A percentile compares a stretch with the other conserved stretches of the same genome.
phyloP scores from a whole-genome alignment of 2,797 vertebrate species.

The Mus caroli region DNA sequence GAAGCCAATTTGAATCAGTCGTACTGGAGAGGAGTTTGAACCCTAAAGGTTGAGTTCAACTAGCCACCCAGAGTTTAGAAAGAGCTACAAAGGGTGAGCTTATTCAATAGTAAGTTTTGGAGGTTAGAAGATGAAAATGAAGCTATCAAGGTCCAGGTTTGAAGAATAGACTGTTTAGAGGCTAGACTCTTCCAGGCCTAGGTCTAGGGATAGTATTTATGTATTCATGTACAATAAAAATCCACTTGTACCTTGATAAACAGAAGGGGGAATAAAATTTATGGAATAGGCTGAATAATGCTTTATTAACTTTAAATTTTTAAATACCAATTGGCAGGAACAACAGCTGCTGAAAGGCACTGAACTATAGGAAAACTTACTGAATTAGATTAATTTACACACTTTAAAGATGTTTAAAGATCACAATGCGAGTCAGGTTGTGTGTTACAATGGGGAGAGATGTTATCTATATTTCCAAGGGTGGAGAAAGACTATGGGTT shows the following conservation, averaged over 20 bases:
- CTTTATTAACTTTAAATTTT: background rate
- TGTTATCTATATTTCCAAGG: background rate
- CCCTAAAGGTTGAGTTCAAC: background rate
- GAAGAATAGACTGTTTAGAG: background rate
- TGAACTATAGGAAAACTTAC: background rate
- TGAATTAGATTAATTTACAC: background rate
- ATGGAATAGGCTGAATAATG: background rate
- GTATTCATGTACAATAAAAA: background rate
- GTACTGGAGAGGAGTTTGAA: background rate
- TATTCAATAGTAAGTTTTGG: background rate
- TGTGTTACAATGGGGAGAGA: background rate
- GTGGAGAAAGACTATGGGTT: background rate
- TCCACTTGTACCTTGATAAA: background rate
- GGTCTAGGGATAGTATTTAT: background rate
- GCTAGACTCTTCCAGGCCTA: background rate
- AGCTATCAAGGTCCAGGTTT: background rate
- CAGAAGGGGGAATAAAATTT: background rate
- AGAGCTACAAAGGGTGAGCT: background rate
- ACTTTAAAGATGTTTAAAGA: background rate
- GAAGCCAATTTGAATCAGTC: no score
- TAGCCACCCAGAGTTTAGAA: background rate
- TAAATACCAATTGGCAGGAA: background rate
- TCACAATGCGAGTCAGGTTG: background rate
- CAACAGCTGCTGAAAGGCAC: background rate
- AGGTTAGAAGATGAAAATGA: background rate